Percentiles rank a stretch among this genome's conserved stretches.
Conservation (phyloP, 1,140 invertebrate genomes). For the Homarus americanus region DNA sequence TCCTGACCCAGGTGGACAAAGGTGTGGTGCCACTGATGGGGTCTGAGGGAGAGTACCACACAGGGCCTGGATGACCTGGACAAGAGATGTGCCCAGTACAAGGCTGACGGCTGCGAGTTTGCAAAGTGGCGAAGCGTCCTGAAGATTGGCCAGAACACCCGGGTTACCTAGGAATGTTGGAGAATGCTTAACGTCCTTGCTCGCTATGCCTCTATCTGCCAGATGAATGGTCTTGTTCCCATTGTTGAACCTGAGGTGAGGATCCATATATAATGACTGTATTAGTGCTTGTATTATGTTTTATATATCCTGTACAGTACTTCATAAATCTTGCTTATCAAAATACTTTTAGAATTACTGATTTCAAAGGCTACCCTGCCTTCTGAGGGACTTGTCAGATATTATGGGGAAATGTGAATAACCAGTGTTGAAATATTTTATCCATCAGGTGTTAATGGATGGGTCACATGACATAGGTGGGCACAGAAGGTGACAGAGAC, state of each 20-base stretch:
- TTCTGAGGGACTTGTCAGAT: too few relatives aligned
- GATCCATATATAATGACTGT: background rate
- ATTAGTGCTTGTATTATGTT: too few relatives aligned
- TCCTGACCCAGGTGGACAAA: conserved; percentile 81
- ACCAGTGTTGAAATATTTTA: background rate
- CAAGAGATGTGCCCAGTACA: conserved; percentile 97
- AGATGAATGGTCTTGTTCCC: conserved; percentile 96
- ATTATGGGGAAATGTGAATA: conserved; percentile 36
- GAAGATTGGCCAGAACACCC: conserved; percentile 95
- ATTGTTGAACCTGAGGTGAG: conserved; percentile 95
- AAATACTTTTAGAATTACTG: too few relatives aligned
- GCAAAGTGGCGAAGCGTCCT: conserved; percentile 99
- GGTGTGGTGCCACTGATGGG: conserved; percentile 93
- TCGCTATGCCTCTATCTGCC: conserved; percentile 97
- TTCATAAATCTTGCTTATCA: too few relatives aligned
- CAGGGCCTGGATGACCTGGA: conserved; percentile 97
- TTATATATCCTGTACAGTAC: too few relatives aligned
- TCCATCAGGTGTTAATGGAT: conserved; percentile 84
- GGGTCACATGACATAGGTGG: conserved; percentile 94
- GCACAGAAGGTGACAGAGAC: conserved; percentile 97
- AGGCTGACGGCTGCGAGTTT: conserved; percentile 98
- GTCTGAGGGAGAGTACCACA: conserved; percentile 93
- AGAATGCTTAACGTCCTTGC: conserved; percentile 98
- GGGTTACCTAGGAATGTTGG: conserved; percentile 92
- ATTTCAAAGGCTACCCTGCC: too few relatives aligned